phyloP scores from a whole-genome alignment of 2,888 invertebrate genomes.

The Rhorus exstirpatorius region DNA sequence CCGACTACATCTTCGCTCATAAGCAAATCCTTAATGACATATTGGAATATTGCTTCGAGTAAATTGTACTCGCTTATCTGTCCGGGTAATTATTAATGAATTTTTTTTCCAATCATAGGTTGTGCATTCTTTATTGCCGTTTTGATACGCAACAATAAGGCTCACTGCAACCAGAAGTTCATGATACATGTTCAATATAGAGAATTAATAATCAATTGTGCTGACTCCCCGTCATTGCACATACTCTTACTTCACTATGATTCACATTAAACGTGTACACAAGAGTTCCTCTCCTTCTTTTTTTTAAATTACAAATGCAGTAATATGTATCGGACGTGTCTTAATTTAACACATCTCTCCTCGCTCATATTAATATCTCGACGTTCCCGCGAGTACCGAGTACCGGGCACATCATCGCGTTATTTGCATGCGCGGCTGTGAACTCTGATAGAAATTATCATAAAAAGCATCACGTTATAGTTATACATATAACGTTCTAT shows the following conservation, averaged over 20 bases:
- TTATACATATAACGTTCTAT: not conserved
- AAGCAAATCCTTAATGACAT: not conserved
- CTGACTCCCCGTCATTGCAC: not conserved
- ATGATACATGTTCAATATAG: too few species aligned
- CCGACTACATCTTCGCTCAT: not conserved
- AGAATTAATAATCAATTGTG: too few species aligned
- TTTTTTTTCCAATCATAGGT: too few species aligned
- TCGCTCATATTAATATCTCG: slow-evolving; percentile 40
- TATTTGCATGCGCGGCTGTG: not conserved
- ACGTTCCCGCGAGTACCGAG: slow-evolving; percentile 21
- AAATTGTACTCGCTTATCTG: too few species aligned
- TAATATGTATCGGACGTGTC: slow-evolving; percentile 38
- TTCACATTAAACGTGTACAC: not conserved
- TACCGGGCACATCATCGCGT: slow-evolving; percentile 13
- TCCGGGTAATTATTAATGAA: too few species aligned
- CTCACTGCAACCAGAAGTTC: too few species aligned
- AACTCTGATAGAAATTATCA: slow-evolving; percentile 32
- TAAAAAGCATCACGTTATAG: slow-evolving; percentile 14
- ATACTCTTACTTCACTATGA: not conserved
- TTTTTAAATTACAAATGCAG: slow-evolving; percentile 29
- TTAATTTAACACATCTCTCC: slow-evolving; percentile 54
- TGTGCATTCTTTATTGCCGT: too few species aligned
- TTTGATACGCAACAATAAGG: too few species aligned
- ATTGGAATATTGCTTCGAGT: too few species aligned
- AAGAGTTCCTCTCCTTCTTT: not conserved